A percentile compares a stretch with the other conserved stretches of the same genome.
Evolutionary conservation across 2,113 vertebrate species (phyloP).

Genomic region (Mungos mungo): DNA sequence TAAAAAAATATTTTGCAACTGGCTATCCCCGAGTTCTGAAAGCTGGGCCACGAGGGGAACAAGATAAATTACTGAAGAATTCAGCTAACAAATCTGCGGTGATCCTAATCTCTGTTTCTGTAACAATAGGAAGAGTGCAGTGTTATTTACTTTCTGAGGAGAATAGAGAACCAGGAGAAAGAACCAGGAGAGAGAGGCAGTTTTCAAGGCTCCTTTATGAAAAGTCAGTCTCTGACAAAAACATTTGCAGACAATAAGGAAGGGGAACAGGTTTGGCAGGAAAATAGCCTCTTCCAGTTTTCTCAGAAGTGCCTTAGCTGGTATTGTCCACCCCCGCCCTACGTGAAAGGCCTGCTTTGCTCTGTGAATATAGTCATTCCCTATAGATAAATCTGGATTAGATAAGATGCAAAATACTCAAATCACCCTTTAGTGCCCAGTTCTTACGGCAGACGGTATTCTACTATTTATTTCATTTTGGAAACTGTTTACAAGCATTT

Average conservation of each 20-base stretch:
- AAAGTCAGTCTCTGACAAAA: constrained; percentile 76
- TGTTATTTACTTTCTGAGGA: constrained; percentile 72
- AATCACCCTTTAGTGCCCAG: constrained; percentile 27
- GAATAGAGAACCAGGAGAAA: constrained; percentile 66
- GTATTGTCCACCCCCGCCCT: neutral
- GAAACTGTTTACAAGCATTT: constrained; percentile 47
- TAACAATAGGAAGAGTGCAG: constrained; percentile 67
- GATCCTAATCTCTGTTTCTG: constrained; percentile 37
- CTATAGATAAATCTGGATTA: constrained; percentile 48
- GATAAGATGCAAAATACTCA: constrained; percentile 13
- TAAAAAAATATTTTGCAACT: constrained; percentile 41
- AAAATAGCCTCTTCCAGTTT: constrained; percentile 65
- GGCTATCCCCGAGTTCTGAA: neutral
- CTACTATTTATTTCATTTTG: constrained; percentile 55
- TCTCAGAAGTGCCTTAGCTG: constrained; percentile 61
- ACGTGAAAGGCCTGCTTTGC: constrained; percentile 32
- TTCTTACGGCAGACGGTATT: constrained; percentile 28
- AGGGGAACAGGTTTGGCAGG: constrained; percentile 74
- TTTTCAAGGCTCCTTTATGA: constrained; percentile 68
- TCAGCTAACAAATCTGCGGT: constrained; percentile 10
- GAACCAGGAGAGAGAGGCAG: constrained; percentile 47
- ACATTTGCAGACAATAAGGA: constrained; percentile 69
- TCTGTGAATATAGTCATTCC: constrained; percentile 45
- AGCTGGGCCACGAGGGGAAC: neutral
- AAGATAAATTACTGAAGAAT: constrained; percentile 1